phyloP scores from a whole-genome alignment of 1,140 invertebrate genomes.

The Centruroides sculpturatus region DNA sequence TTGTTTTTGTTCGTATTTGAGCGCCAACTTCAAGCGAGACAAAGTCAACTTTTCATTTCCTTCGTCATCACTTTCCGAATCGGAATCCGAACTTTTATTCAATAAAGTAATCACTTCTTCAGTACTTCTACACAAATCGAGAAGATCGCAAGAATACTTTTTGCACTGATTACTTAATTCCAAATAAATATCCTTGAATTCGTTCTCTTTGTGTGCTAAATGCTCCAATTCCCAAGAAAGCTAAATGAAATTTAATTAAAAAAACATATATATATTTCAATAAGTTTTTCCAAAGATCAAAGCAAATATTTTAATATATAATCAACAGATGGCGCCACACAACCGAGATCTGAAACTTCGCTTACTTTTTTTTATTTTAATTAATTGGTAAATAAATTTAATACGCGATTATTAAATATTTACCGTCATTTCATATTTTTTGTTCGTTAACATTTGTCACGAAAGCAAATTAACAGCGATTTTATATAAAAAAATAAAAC shows the following conservation, averaged over 20 bases:
- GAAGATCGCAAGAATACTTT: slow-evolving; percentile 39
- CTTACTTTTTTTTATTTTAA: too few relatives aligned
- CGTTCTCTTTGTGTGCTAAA: slow-evolving; percentile 39
- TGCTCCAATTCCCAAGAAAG: slow-evolving; percentile 39
- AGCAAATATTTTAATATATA: too few relatives aligned
- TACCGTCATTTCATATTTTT: too few relatives aligned
- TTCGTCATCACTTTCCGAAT: slow-evolving; percentile 4
- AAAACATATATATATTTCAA: too few relatives aligned
- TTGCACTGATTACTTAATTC: slow-evolving; percentile 35
- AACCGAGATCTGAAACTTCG: too few relatives aligned
- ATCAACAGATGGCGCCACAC: too few relatives aligned
- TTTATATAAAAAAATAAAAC: too few relatives aligned
- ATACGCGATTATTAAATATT: too few relatives aligned
- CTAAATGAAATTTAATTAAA: slow-evolving; percentile 25
- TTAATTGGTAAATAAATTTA: too few relatives aligned
- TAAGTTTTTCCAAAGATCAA: too few relatives aligned
- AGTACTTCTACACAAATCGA: slow-evolving; percentile 42
- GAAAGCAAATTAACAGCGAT: too few relatives aligned
- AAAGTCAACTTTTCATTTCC: slow-evolving; percentile 38
- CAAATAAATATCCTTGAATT: slow-evolving; percentile 39
- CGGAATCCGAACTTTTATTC: slow-evolving; percentile 15
- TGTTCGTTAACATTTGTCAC: too few relatives aligned
- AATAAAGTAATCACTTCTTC: slow-evolving; percentile 40
- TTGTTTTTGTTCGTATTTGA: slow-evolving; percentile 43
- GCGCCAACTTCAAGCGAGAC: slow-evolving; percentile 37